Evolutionary conservation across 2,888 invertebrate genomes (phyloP), one percentile per base, ranked within the genome.

Genomic region (Oxyteleia sp.): DNA sequence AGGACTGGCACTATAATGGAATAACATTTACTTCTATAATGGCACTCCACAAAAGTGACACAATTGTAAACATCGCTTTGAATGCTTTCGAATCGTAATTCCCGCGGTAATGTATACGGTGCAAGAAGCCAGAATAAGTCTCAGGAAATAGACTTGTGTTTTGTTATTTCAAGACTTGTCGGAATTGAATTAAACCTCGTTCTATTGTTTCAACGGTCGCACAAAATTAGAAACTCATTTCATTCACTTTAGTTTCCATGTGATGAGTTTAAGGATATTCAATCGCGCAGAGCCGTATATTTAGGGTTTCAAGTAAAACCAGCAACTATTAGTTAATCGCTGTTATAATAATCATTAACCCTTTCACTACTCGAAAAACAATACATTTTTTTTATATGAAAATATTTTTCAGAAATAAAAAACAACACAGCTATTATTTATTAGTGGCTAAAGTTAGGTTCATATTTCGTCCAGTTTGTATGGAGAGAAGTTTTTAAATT

Each of bases 1-100:
- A 59, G n/a, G 75, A 51, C 47, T 18, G 16, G 11, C n/a, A 23
- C 16, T 8, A n/a, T 68, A 68, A 76, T 61, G 68, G 51, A 76
- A 78, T 69, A 49, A 49, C 66, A 59, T 76, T 76, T 76, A 66
- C 63, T 47, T 45, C 20, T 57, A 64, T 64, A 43, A 64, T 29
- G 18, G 13, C 35, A 57, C 63, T 55, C 53, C 32, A 26, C 75
- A 59, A 23, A 68, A 76, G 49, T 45, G 47, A 16, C 16, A 35
- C 63, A 47, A 71, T 68, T 71, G 64, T 71, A 68, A 79, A 64
- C 69, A 45, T 47, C 35, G 61, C 55, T 79, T 69, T 78, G 23
- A 69, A 71, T 47, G 47, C 43, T 55, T 45, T 26, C 66, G 11
- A 63, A 55, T 63, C 18, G 41, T 26, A 78, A 78, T 63, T 78